phyloP scores from a whole-genome alignment of 2,113 vertebrate species.

The Lanius collurio region DNA sequence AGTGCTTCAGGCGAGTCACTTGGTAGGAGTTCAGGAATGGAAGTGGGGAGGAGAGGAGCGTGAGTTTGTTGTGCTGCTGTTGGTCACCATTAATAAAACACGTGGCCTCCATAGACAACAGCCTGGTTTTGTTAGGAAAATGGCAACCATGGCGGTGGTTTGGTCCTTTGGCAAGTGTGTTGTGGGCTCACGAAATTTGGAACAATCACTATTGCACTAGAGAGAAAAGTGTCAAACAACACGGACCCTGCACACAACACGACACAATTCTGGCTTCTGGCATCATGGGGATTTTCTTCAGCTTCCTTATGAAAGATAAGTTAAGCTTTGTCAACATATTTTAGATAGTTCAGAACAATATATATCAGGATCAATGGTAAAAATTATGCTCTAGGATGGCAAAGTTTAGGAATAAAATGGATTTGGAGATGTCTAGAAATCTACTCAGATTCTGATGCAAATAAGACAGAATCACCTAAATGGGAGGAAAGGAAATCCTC shows the following conservation, averaged over 20 bases:
- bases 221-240: background rate
- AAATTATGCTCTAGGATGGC: background rate
- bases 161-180: background rate
- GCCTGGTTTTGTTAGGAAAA: background rate
- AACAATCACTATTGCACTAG: background rate
- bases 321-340: background rate
- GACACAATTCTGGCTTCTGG: background rate
- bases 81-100: background rate
- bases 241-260: too few species aligned
- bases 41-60: background rate
- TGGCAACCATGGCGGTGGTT: fast-evolving
- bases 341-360: background rate
- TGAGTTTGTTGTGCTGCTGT: background rate
- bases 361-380: background rate
- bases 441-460: background rate
- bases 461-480: background rate
- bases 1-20: background rate
- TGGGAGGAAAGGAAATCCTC: background rate
- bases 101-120: fast-evolving
- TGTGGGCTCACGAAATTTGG: background rate
- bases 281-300: background rate
- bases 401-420: background rate
- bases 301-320: background rate
- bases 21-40: background rate
- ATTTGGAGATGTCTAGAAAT: background rate